Percentiles rank a stretch among this genome's conserved stretches.
These are phyloP conservation scores for Chlorospingus flavigularis DNA, from an alignment of 2,797 vertebrate genomes.

Conservation along the genomic window DNA sequence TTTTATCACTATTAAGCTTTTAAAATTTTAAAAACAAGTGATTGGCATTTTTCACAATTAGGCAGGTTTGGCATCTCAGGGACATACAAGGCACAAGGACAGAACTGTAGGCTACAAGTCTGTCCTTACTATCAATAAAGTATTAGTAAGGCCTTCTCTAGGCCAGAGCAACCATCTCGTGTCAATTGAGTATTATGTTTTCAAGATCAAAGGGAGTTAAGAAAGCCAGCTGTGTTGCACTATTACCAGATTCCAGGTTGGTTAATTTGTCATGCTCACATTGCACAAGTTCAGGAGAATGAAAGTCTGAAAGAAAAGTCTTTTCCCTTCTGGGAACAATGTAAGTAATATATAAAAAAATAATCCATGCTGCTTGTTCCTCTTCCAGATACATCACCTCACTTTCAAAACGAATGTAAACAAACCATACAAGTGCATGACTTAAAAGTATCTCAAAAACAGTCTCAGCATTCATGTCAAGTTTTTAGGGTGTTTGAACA, in stretches of 20 bases:
- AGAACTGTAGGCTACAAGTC: not conserved
- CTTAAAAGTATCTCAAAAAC: not conserved
- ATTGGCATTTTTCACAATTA: too few relatives aligned
- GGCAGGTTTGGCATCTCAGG: not conserved
- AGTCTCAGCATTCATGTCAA: not conserved
- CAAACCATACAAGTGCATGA: not conserved
- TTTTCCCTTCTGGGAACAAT: not conserved
- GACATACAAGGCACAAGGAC: not conserved
- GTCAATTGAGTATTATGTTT: not conserved
- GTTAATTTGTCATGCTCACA: not conserved
- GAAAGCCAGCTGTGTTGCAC: not conserved
- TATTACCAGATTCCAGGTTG: not conserved
- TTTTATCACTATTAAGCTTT: too few relatives aligned
- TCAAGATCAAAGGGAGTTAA: not conserved
- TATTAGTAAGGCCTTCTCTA: not conserved
- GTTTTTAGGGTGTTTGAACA: not conserved
- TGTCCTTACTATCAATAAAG: not conserved
- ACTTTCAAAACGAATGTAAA: not conserved
- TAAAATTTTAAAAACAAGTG: too few relatives aligned
- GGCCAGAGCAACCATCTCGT: not conserved
- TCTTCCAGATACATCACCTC: not conserved
- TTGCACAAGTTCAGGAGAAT: not conserved
- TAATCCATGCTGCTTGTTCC: not conserved
- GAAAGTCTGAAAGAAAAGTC: not conserved
- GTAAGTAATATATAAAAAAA: not conserved